Evolutionary conservation across 2,888 invertebrate genomes (phyloP).

Genomic region (Pyrgus malvae): DNA sequence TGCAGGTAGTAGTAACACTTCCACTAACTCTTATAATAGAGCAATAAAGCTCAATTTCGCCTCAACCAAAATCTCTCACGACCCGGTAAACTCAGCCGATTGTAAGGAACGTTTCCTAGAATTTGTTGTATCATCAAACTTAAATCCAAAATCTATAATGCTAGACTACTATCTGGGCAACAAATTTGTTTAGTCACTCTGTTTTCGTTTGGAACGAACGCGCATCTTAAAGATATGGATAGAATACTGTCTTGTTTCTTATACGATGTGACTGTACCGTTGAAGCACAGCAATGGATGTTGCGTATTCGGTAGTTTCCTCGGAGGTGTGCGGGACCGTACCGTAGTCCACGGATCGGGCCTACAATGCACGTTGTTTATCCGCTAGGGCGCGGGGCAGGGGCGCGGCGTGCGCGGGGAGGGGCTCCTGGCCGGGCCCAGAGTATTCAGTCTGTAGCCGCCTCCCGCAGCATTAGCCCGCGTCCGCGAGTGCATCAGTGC

Average conservation of each 20-base stretch:
- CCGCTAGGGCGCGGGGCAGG: constrained; percentile 65
- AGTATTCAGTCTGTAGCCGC: constrained; percentile 55
- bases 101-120: constrained; percentile 42
- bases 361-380: constrained; percentile 81
- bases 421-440: constrained; percentile 75
- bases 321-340: constrained; percentile 50
- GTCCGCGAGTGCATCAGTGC: constrained; percentile 63
- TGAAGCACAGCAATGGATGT: constrained; percentile 32
- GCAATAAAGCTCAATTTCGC: constrained; percentile 1
- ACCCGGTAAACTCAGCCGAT: not conserved
- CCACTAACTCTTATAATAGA: not conserved
- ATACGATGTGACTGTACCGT: constrained; percentile 32
- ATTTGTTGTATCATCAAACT: constrained; percentile 55
- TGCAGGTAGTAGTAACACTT: constrained; percentile 6
- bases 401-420: constrained; percentile 38
- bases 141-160: constrained; percentile 75
- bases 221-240: not conserved
- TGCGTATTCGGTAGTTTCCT: constrained; percentile 36
- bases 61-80: not conserved
- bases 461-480: constrained; percentile 58
- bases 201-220: constrained; percentile 32
- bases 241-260: not conserved
- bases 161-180: constrained; percentile 63
- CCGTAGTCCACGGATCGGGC: constrained; percentile 68
- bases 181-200: constrained; percentile 62